Evolutionary conservation across 1,140 invertebrate genomes (phyloP).

Genomic region (Drosophila aff.): DNA sequence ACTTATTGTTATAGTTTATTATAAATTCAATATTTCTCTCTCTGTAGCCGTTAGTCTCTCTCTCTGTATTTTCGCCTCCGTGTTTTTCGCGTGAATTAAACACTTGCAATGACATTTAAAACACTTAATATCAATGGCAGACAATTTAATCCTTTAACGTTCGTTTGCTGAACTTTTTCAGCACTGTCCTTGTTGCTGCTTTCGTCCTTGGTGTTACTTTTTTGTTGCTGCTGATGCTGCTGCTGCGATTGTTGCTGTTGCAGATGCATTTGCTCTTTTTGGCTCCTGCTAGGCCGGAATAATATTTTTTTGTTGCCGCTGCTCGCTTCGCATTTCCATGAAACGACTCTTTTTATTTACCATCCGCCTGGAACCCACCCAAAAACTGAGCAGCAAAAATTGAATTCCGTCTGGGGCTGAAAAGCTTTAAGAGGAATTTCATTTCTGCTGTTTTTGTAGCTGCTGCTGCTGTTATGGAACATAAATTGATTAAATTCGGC

Average conservation of each 20-base stretch:
- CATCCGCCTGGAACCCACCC: constrained; percentile 36
- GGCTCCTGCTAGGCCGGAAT: constrained; percentile 49
- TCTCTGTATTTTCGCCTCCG: not conserved
- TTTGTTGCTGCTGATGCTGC: constrained; percentile 10
- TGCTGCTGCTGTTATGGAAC: constrained; percentile 38
- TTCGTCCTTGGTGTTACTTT: constrained; percentile 35
- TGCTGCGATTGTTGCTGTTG: constrained; percentile 33
- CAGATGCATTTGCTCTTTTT: constrained; percentile 43
- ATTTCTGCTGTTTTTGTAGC: constrained; percentile 15
- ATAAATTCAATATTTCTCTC: not conserved
- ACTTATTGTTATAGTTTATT: not conserved
- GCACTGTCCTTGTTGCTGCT: constrained; percentile 40
- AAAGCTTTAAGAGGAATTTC: constrained; percentile 40
- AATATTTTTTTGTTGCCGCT: constrained; percentile 60
- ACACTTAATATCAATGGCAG: constrained; percentile 81
- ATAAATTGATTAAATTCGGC: constrained; percentile 79
- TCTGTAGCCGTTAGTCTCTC: not conserved
- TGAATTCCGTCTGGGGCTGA: constrained; percentile 47
- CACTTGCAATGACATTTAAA: constrained; percentile 82
- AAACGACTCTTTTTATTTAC: constrained; percentile 35
- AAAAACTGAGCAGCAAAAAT: constrained; percentile 41
- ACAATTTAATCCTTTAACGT: constrained; percentile 82
- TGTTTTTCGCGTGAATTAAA: constrained; percentile 69
- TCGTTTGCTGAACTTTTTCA: constrained; percentile 77
- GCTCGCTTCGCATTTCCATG: constrained; percentile 32